Percentiles rank a stretch among this genome's conserved stretches.
These are phyloP conservation scores for Parazoanthus swiftii DNA, from an alignment of 92 coral and sea anemone species.

Conservation along the genomic window DNA sequence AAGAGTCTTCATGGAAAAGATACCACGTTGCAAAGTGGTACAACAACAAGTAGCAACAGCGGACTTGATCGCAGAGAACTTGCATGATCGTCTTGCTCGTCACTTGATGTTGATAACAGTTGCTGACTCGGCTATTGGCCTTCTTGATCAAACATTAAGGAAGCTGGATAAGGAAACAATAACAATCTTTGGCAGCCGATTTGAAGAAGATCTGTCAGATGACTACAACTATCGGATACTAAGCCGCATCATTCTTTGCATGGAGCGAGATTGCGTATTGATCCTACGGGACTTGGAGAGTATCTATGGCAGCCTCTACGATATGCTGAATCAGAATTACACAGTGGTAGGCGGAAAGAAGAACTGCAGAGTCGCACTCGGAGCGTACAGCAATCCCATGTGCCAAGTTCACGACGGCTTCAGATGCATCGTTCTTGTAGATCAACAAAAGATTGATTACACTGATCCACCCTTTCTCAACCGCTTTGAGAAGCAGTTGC, in stretches of 20 bases:
- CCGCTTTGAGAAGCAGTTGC: slow-evolving; percentile 88
- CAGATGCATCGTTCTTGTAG: slow-evolving; percentile 78
- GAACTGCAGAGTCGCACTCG: slow-evolving; percentile 81
- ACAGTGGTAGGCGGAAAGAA: slow-evolving; percentile 79
- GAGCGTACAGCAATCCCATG: slow-evolving; percentile 86
- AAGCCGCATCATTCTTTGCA: slow-evolving; percentile 63
- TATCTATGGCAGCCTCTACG: slow-evolving; percentile 66
- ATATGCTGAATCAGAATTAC: slow-evolving; percentile 82
- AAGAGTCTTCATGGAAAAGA: slow-evolving; percentile 65
- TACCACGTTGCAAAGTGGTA: slow-evolving; percentile 39
- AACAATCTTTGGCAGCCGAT: slow-evolving; percentile 87
- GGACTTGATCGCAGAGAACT: slow-evolving; percentile 75
- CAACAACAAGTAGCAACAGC: slow-evolving; percentile 64
- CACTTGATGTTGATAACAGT: slow-evolving; percentile 89
- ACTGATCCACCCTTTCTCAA: slow-evolving; percentile 93
- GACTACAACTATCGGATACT: slow-evolving; percentile 84
- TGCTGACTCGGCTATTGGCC: slow-evolving; percentile 89
- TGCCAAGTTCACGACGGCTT: slow-evolving; percentile 79
- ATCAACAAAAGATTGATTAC: slow-evolving; percentile 75
- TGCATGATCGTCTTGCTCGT: slow-evolving; percentile 72
- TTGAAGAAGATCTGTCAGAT: slow-evolving; percentile 87
- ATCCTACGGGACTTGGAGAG: not conserved
- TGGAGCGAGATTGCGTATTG: no score
- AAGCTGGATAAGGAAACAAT: slow-evolving; percentile 72
- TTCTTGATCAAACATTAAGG: slow-evolving; percentile 64